Percentiles rank a stretch among this genome's conserved stretches.
Conservation (phyloP, 2,113 vertebrate genomes). For the Semnornis frantzii region DNA sequence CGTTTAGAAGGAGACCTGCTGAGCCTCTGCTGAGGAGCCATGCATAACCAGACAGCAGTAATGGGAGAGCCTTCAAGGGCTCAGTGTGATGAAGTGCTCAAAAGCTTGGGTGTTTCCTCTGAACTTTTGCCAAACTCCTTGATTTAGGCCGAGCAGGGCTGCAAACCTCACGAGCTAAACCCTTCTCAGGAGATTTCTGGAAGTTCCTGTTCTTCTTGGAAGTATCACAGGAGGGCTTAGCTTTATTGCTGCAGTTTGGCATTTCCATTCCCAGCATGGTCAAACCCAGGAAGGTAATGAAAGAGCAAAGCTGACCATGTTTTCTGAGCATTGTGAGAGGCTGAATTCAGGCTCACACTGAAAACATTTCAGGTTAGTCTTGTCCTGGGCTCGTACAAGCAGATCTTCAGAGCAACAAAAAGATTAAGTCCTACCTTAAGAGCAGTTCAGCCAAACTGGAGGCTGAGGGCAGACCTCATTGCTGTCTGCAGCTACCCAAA, state of each 20-base stretch:
- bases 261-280: not conserved
- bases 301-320: not conserved
- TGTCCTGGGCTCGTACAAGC: not conserved
- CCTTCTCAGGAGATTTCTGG: slow-evolving; percentile 8
- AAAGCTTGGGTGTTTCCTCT: slow-evolving; percentile 49
- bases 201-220: slow-evolving; percentile 52
- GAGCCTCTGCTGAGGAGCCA: slow-evolving; percentile 35
- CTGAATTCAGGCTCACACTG: not conserved
- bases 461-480: too few relatives aligned
- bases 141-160: not conserved
- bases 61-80: not conserved
- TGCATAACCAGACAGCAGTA: not conserved
- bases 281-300: not conserved
- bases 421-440: not conserved
- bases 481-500: too few relatives aligned
- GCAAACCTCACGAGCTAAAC: slow-evolving; percentile 15
- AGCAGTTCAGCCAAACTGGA: not conserved
- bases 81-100: slow-evolving; percentile 38
- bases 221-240: not conserved
- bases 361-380: not conserved
- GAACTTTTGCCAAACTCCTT: slow-evolving; percentile 15
- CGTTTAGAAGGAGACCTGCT: not conserved
- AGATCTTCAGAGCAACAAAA: not conserved
- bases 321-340: not conserved
- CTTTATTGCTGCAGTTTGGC: slow-evolving; percentile 30